phyloP scores from a whole-genome alignment of 2,113 vertebrate genomes.

The Trogon surrucura region DNA sequence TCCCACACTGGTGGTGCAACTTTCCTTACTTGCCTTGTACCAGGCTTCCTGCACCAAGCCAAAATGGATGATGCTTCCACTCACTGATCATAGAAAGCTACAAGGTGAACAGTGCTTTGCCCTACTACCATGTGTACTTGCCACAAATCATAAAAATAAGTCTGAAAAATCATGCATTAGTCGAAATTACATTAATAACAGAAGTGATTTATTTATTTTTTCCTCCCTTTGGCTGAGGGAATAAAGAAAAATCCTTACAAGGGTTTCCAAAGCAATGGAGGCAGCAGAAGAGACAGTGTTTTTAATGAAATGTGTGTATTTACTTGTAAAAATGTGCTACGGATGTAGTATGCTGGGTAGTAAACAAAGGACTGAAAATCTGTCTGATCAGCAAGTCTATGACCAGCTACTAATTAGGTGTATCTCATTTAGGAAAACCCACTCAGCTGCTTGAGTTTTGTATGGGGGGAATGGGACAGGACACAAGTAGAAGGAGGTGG shows the following conservation, averaged over 20 bases:
- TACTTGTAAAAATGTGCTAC: background rate
- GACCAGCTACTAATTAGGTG: constrained; percentile 54
- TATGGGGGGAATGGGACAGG: background rate
- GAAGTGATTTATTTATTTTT: background rate
- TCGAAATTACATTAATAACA: constrained; percentile 15
- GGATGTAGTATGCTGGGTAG: constrained; percentile 20
- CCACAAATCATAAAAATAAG: background rate
- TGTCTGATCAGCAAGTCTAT: constrained; percentile 51
- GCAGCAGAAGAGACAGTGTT: background rate
- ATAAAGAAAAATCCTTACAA: background rate
- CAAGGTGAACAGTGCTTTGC: background rate
- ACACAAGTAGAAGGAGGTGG: background rate
- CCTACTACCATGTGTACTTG: background rate
- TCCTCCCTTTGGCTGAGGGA: background rate
- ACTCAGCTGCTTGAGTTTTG: background rate
- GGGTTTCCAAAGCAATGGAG: constrained; percentile 21
- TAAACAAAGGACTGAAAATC: constrained; percentile 56
- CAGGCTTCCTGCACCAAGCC: background rate
- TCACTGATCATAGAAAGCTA: background rate
- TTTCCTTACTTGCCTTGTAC: background rate
- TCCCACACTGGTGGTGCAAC: background rate
- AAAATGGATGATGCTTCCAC: rapidly evolving
- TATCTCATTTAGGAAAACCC: constrained; percentile 56
- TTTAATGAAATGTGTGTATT: constrained; percentile 61
- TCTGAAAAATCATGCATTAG: background rate